Evolutionary conservation across 2,797 vertebrate species (phyloP).

Genomic region (Peromyscus eremicus): DNA sequence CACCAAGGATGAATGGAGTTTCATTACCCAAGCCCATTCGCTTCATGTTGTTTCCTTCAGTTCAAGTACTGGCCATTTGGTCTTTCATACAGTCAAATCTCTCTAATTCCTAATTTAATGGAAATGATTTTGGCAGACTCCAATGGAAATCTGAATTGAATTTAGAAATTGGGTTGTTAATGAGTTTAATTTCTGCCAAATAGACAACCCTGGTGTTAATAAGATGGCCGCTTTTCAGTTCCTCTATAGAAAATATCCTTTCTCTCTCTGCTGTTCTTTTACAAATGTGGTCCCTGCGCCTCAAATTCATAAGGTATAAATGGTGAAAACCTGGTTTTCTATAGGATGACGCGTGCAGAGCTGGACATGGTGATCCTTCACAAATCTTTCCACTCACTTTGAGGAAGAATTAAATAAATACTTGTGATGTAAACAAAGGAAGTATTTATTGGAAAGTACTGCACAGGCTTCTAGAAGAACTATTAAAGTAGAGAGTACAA

Average conservation of each 20-base stretch:
- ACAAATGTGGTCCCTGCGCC: slow-evolving; percentile 31
- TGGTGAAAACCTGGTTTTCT: background rate
- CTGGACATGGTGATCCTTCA: background rate
- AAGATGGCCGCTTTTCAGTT: slow-evolving; percentile 75
- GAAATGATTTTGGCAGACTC: slow-evolving; percentile 24
- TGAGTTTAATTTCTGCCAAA: slow-evolving; percentile 71
- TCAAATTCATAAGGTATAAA: background rate
- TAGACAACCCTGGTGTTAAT: slow-evolving; percentile 73
- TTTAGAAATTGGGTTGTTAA: slow-evolving; percentile 63
- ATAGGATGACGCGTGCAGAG: background rate
- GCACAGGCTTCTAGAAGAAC: background rate
- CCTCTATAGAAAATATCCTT: slow-evolving; percentile 58
- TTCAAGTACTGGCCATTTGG: background rate
- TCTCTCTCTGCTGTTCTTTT: slow-evolving; percentile 8
- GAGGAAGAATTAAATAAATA: background rate
- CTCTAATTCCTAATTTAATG: background rate
- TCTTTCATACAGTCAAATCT: background rate
- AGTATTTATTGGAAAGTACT: background rate
- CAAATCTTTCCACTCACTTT: background rate
- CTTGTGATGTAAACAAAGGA: background rate
- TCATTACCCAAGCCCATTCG: background rate
- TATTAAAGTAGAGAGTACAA: background rate
- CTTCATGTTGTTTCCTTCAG: background rate
- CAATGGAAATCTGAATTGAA: background rate
- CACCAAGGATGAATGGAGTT: background rate